These are phyloP conservation scores for Eleginops maclovinus DNA, from an alignment of 2,113 vertebrate genomes.

Conservation along the genomic window DNA sequence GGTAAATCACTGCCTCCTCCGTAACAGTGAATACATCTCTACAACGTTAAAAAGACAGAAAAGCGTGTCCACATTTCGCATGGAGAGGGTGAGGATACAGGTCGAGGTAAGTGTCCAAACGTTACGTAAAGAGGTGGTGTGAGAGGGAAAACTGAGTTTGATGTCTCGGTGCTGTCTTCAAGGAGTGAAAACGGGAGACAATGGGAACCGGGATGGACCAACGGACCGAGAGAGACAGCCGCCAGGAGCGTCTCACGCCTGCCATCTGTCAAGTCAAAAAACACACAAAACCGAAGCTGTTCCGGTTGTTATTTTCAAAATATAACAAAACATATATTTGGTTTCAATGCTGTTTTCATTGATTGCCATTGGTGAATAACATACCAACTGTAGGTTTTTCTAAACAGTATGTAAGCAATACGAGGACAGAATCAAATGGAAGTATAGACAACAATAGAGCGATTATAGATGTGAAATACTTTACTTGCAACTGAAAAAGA, in stretches of 20 bases:
- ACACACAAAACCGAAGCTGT: not conserved
- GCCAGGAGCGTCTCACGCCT: constrained; percentile 74
- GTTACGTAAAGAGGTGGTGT: not conserved
- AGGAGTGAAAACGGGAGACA: constrained; percentile 63
- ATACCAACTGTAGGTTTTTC: no score
- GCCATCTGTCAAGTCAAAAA: constrained; percentile 82
- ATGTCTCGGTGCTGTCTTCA: constrained; percentile 54
- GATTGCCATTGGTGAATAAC: no score
- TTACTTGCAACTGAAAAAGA: no score
- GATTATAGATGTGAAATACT: no score
- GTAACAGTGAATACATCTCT: constrained; percentile 2
- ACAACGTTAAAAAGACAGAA: not conserved
- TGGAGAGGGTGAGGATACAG: constrained; percentile 31
- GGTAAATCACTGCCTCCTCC: constrained; percentile 28
- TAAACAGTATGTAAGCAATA: no score
- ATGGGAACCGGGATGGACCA: constrained; percentile 74
- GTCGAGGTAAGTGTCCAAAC: constrained; percentile 42
- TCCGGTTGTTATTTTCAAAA: constrained; percentile 50
- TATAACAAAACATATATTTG: constrained; percentile 23
- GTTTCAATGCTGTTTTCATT: no score
- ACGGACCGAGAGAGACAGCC: constrained; percentile 71
- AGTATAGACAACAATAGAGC: no score
- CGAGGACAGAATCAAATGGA: no score
- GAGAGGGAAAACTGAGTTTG: constrained; percentile 12
- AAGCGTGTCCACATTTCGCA: constrained; percentile 36